Percentiles rank a stretch among this genome's conserved stretches.
These are phyloP conservation scores for Leptinotarsa juncta DNA, from an alignment of 2,888 invertebrate species.

Conservation along the genomic window DNA sequence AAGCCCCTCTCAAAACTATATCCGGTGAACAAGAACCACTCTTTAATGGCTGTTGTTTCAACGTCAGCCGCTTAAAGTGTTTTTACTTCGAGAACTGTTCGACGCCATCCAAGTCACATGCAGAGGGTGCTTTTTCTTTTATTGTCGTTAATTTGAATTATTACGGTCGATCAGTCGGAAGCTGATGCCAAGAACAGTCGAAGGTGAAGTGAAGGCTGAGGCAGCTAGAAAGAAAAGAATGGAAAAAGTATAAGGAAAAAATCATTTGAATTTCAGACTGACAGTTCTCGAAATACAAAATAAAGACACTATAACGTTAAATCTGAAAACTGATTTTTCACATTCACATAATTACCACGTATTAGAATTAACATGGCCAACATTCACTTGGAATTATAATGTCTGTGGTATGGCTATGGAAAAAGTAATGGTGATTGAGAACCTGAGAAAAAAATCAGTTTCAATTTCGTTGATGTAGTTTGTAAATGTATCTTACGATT, in stretches of 20 bases:
- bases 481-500: too few species aligned
- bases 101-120: conserved; percentile 24
- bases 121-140: conserved; percentile 33
- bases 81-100: conserved; percentile 23
- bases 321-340: too few species aligned
- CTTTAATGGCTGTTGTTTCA: conserved; percentile 38
- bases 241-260: not conserved
- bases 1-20: conserved; percentile 38
- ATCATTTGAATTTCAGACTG: not conserved
- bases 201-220: conserved; percentile 2
- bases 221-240: not conserved
- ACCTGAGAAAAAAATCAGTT: too few species aligned
- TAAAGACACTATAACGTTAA: too few species aligned
- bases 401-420: too few species aligned
- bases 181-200: conserved; percentile 13
- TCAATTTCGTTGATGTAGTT: too few species aligned
- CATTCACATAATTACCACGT: too few species aligned
- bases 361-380: too few species aligned
- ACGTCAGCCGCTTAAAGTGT: conserved; percentile 34
- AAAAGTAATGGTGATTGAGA: too few species aligned
- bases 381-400: too few species aligned
- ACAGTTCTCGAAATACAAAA: too few species aligned
- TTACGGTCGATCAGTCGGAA: conserved; percentile 28
- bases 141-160: conserved; percentile 34
- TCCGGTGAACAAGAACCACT: conserved; percentile 35